A percentile compares a stretch with the other conserved stretches of the same genome.
phyloP scores from a whole-genome alignment of 2,888 invertebrate genomes.

The Brachycybe producta region DNA sequence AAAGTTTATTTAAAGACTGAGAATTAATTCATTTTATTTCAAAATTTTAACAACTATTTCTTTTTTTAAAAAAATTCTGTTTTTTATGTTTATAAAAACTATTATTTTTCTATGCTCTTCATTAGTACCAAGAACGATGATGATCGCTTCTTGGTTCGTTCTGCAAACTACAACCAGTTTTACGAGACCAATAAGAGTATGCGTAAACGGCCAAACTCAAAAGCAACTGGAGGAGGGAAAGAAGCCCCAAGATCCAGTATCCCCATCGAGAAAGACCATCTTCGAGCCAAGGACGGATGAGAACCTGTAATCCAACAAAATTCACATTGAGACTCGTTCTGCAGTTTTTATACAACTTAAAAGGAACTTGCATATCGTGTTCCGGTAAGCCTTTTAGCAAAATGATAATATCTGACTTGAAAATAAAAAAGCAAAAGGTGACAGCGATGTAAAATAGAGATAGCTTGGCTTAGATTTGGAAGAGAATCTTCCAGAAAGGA shows the following conservation, averaged over 20 bases:
- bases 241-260: conserved; percentile 10
- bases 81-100: no score
- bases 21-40: no score
- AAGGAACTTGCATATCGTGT: conserved; percentile 5
- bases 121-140: no score
- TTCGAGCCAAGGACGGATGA: conserved; percentile 13
- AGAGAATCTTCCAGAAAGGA: not conserved
- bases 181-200: conserved; percentile 3
- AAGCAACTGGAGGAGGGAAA: conserved; percentile 9
- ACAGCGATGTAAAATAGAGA: conserved; percentile 8
- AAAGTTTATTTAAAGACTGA: no score
- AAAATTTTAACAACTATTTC: no score
- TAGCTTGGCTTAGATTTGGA: not conserved
- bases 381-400: conserved; percentile 15
- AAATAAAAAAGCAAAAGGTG: conserved; percentile 14
- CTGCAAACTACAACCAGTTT: no score
- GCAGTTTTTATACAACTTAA: not conserved
- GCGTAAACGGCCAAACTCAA: conserved; percentile 8
- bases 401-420: conserved; percentile 13
- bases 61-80: no score
- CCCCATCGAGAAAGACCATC: conserved; percentile 14
- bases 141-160: no score
- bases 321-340: not conserved
- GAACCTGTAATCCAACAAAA: not conserved
- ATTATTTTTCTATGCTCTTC: no score